Evolutionary conservation across 1,140 invertebrate species (phyloP).

Genomic region (Pseudomyrmex dendroicus): DNA sequence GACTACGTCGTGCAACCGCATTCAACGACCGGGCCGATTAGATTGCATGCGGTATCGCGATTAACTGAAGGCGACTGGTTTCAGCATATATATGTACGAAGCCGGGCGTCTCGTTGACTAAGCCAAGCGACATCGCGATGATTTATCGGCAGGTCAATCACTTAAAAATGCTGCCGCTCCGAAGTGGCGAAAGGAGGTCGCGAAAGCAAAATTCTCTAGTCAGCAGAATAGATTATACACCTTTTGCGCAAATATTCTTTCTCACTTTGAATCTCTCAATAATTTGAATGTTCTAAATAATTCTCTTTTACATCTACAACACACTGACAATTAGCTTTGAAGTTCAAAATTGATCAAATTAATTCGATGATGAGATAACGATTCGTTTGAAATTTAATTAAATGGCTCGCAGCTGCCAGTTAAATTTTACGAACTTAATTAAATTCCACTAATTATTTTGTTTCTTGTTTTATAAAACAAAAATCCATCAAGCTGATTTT

Average conservation of each 20-base stretch:
- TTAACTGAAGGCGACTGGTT: constrained; percentile 23
- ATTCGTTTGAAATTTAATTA: neutral
- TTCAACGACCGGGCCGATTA: constrained; percentile 31
- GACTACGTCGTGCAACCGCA: constrained; percentile 9
- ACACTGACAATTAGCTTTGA: neutral
- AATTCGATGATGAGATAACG: neutral
- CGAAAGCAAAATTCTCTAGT: constrained; percentile 19
- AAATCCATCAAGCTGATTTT: too few species aligned
- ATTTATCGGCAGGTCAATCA: constrained; percentile 46
- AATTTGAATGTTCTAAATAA: neutral
- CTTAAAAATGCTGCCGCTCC: constrained; percentile 27
- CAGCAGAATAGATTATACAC: constrained; percentile 19
- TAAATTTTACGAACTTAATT: too few species aligned
- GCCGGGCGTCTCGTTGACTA: constrained; percentile 40
- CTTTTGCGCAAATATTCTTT: neutral
- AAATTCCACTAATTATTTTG: too few species aligned
- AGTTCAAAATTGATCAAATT: neutral
- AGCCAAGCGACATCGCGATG: constrained; percentile 24
- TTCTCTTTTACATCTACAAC: too few species aligned
- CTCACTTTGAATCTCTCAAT: neutral
- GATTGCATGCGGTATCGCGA: constrained; percentile 26
- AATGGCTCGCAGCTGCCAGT: too few species aligned
- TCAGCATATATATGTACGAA: neutral
- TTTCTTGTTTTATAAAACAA: too few species aligned
- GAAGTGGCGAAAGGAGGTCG: constrained; percentile 37